These are phyloP conservation scores for Erythrocebus patas DNA, from an alignment of 2,113 vertebrate genomes.

Conservation along the genomic window DNA sequence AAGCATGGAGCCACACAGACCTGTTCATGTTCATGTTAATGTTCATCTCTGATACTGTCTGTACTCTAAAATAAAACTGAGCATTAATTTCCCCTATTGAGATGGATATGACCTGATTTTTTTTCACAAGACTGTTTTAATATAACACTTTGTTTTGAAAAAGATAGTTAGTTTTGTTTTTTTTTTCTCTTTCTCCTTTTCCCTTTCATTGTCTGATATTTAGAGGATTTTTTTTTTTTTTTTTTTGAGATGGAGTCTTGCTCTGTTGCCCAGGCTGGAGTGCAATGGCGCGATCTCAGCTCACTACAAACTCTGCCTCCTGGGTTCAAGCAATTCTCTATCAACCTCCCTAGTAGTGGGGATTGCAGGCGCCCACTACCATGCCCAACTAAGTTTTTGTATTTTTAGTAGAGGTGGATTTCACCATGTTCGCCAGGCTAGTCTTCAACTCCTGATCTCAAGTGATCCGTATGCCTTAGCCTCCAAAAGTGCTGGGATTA, in stretches of 20 bases:
- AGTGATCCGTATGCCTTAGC: too few relatives aligned
- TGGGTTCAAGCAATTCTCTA: too few relatives aligned
- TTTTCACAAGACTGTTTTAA: background rate
- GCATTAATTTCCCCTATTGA: background rate
- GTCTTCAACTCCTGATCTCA: too few relatives aligned
- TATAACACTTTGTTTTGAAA: background rate
- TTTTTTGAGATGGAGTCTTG: too few relatives aligned
- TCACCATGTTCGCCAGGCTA: background rate
- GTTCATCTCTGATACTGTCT: background rate
- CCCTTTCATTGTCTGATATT: background rate
- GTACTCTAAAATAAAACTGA: background rate
- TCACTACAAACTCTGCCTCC: too few relatives aligned
- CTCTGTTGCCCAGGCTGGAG: too few relatives aligned
- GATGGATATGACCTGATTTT: background rate
- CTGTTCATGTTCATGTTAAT: background rate
- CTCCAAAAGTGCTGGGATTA: too few relatives aligned
- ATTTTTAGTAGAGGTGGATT: too few relatives aligned
- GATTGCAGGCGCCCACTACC: too few relatives aligned
- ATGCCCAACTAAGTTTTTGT: too few relatives aligned
- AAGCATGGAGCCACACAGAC: background rate
- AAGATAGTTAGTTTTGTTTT: background rate
- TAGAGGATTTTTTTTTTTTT: too few relatives aligned
- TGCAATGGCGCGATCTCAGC: rapidly evolving
- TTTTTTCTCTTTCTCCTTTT: background rate
- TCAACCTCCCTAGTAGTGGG: too few relatives aligned